phyloP scores from a whole-genome alignment of 1,140 invertebrate species.

The Parapsyche elsis region DNA sequence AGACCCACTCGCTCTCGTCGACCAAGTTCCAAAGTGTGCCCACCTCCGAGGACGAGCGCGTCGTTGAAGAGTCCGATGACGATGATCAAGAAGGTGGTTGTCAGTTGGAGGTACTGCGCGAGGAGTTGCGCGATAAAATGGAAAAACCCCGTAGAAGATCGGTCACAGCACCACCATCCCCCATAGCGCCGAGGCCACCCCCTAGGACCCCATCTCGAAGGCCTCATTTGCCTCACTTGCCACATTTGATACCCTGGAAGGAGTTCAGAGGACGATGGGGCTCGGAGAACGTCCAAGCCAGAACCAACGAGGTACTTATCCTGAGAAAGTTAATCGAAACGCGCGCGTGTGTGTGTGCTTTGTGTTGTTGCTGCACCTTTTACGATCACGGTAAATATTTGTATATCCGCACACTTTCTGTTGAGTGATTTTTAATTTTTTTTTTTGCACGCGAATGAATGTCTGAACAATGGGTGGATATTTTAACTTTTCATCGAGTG shows the following conservation, averaged over 20 bases:
- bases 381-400: background rate
- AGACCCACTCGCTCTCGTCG: conserved; percentile 48
- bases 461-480: too few species aligned
- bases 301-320: conserved; percentile 62
- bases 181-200: conserved; percentile 62
- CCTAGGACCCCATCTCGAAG: conserved; percentile 45
- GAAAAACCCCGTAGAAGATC: conserved; percentile 61
- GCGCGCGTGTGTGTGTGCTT: background rate
- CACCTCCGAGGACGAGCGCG: conserved; percentile 58
- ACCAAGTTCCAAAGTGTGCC: conserved; percentile 49
- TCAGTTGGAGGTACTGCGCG: conserved; percentile 63
- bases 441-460: too few species aligned
- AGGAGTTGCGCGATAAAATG: conserved; percentile 59
- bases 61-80: conserved; percentile 48
- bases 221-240: conserved; percentile 63
- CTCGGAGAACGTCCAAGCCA: conserved; percentile 60
- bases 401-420: background rate
- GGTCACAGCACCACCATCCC: conserved; percentile 66
- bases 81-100: conserved; percentile 64
- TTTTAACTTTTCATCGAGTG: too few species aligned
- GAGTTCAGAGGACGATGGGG: conserved; percentile 53
- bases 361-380: background rate
- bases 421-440: too few species aligned
- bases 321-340: background rate
- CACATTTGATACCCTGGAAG: conserved; percentile 64